phyloP scores from a whole-genome alignment of 2,113 vertebrate genomes.

The Oreochromis aureus region DNA sequence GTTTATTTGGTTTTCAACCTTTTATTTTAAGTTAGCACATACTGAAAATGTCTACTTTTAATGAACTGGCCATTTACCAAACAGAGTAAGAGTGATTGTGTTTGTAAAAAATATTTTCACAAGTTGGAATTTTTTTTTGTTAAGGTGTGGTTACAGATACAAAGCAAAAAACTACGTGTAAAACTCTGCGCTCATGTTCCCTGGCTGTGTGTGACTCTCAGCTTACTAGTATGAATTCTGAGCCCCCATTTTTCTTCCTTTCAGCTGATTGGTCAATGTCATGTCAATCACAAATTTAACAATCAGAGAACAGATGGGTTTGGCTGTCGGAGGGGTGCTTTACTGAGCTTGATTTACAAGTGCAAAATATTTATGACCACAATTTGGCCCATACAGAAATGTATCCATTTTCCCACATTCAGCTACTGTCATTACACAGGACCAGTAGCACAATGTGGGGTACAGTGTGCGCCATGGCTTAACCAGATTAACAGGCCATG shows the following conservation, averaged over 20 bases:
- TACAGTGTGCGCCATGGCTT: neutral
- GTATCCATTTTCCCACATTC: neutral
- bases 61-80: neutral
- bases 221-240: accelerated
- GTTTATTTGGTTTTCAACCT: neutral
- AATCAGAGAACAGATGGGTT: neutral
- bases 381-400: neutral
- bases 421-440: neutral
- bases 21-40: neutral
- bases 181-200: accelerated
- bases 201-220: neutral
- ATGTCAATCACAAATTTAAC: neutral
- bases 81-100: neutral
- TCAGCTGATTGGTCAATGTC: neutral
- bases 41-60: neutral
- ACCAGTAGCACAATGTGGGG: neutral
- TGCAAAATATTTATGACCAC: accelerated
- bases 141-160: accelerated
- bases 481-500: neutral
- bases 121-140: accelerated
- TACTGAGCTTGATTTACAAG: accelerated
- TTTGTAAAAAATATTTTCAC: neutral
- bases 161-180: accelerated
- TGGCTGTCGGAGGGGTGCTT: accelerated
- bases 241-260: neutral